Conservation (phyloP, 2,113 vertebrate genomes). For the Lamprologus ornatipinnis region DNA sequence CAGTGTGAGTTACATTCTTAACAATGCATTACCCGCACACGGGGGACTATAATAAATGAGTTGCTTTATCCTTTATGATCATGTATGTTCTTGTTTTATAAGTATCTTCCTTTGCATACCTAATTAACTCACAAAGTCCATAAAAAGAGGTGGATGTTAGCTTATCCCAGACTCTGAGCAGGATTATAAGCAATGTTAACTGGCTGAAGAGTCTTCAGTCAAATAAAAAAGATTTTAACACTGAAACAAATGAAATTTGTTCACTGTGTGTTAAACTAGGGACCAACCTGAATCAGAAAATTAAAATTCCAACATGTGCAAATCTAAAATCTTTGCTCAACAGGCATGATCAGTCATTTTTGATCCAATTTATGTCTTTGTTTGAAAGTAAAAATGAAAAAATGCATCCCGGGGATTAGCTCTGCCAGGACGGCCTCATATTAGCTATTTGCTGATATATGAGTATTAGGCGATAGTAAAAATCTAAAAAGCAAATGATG, state of each 20-base stretch:
- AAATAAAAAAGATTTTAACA: background rate
- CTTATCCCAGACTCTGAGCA: background rate
- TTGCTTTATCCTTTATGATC: background rate
- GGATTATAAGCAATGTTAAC: background rate
- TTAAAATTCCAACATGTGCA: background rate
- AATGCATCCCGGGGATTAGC: background rate
- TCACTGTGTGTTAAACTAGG: background rate
- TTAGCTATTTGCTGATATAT: background rate
- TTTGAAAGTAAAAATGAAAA: background rate
- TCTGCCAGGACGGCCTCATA: background rate
- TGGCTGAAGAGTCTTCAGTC: background rate
- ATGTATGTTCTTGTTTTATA: background rate
- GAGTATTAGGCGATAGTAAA: background rate
- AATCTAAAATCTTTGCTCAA: background rate
- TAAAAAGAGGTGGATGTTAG: background rate
- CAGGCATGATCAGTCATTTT: background rate
- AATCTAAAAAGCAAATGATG: background rate
- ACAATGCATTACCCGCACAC: background rate
- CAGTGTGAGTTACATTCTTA: background rate
- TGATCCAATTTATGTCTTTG: background rate
- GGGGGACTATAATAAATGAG: background rate
- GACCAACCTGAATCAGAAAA: background rate
- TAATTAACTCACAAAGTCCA: background rate
- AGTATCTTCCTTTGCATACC: background rate
- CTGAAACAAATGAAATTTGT: background rate